Evolutionary conservation across 2,113 vertebrate species (phyloP).

Genomic region (Crotalus horridus): DNA sequence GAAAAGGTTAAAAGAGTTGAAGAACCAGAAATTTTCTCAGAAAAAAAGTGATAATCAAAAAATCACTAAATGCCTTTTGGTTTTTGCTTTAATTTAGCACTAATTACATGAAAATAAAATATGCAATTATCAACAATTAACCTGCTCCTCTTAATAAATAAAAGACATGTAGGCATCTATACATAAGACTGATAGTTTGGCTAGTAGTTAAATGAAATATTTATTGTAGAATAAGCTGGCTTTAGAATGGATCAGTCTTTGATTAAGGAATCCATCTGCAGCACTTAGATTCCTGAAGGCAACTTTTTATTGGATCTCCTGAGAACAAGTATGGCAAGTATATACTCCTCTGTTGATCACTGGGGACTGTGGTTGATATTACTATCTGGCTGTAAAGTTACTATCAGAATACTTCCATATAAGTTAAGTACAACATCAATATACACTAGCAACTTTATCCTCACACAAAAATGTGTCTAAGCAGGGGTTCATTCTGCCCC

Average conservation of each 20-base stretch:
- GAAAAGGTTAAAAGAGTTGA: neutral
- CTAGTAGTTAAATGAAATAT: neutral
- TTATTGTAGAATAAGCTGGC: neutral
- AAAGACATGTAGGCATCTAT: neutral
- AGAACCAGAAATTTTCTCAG: neutral
- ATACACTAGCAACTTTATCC: neutral
- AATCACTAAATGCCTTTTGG: neutral
- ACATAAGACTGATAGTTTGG: neutral
- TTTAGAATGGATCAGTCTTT: neutral
- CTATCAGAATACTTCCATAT: neutral
- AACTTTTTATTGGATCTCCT: too few relatives aligned
- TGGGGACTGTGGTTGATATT: neutral
- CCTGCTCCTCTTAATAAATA: neutral
- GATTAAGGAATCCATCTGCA: too few relatives aligned
- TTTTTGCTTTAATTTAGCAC: neutral
- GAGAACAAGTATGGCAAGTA: too few relatives aligned
- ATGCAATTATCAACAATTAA: neutral
- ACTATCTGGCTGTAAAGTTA: neutral
- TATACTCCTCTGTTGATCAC: neutral
- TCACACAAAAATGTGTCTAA: neutral
- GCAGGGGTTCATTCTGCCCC: neutral
- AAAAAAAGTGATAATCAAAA: neutral
- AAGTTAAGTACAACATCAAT: neutral
- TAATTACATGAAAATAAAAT: neutral
- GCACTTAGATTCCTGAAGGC: too few relatives aligned